Conservation (phyloP, 2,113 vertebrate genomes). For the Callipepla californica region DNA sequence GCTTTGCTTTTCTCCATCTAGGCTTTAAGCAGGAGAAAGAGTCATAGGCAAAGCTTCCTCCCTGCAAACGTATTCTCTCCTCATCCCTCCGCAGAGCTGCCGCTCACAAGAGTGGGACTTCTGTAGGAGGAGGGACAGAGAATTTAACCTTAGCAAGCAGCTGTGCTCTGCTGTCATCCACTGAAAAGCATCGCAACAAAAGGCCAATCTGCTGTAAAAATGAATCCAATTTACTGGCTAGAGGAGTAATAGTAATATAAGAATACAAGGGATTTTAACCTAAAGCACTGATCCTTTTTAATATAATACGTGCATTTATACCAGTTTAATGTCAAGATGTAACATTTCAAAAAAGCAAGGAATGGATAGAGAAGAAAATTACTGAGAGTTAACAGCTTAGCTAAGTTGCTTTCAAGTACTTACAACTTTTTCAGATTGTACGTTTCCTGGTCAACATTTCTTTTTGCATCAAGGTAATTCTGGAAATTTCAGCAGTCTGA, state of each 20-base stretch:
- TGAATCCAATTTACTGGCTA: background rate
- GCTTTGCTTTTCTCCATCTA: background rate
- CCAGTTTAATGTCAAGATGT: background rate
- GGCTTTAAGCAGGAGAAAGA: conserved; percentile 14
- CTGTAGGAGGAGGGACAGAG: background rate
- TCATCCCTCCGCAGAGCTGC: background rate
- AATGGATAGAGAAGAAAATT: background rate
- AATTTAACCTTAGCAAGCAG: background rate
- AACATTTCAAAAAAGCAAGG: background rate
- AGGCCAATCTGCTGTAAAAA: background rate
- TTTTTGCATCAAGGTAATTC: background rate
- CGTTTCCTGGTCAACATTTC: background rate
- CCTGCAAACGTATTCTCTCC: background rate
- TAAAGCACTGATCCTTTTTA: background rate
- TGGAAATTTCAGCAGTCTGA: background rate
- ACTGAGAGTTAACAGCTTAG: background rate
- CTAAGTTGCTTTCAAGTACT: background rate
- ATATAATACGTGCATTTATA: background rate
- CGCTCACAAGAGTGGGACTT: background rate
- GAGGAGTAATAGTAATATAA: background rate
- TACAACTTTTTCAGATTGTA: background rate
- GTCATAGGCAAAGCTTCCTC: background rate
- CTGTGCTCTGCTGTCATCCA: background rate
- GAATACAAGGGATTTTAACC: conserved; percentile 3
- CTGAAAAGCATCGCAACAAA: background rate